phyloP scores from a whole-genome alignment of 1,140 invertebrate genomes.

The Brachionus koreanus region DNA sequence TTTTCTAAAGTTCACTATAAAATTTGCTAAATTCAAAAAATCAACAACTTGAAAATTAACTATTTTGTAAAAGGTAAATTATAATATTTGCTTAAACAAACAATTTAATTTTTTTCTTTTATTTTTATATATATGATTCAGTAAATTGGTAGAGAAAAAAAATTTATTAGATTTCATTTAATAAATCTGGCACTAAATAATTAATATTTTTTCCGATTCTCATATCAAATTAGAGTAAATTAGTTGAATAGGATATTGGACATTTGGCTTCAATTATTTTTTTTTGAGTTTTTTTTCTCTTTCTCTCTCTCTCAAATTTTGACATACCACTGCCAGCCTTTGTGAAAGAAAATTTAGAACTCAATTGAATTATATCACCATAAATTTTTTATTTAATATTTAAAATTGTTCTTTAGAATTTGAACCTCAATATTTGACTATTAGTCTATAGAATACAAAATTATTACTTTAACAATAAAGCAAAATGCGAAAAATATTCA shows the following conservation, averaged over 20 bases:
- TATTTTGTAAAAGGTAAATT: neutral
- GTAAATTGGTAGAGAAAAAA: neutral
- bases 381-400: neutral
- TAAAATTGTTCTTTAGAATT: conserved; percentile 15
- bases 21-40: neutral
- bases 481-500: neutral
- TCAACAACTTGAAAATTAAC: neutral
- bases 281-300: too few relatives aligned
- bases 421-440: conserved; percentile 18
- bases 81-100: neutral
- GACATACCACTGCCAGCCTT: neutral
- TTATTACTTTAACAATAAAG: neutral
- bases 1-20: neutral
- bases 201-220: conserved; percentile 9
- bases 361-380: neutral
- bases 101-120: neutral
- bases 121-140: neutral
- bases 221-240: neutral
- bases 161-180: neutral
- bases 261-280: neutral
- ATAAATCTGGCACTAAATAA: neutral
- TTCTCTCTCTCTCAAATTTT: neutral
- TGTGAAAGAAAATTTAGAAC: neutral
- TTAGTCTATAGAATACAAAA: neutral
- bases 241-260: neutral